Evolutionary conservation across 2,797 vertebrate species (phyloP).

Genomic region (Decapterus maruadsi): DNA sequence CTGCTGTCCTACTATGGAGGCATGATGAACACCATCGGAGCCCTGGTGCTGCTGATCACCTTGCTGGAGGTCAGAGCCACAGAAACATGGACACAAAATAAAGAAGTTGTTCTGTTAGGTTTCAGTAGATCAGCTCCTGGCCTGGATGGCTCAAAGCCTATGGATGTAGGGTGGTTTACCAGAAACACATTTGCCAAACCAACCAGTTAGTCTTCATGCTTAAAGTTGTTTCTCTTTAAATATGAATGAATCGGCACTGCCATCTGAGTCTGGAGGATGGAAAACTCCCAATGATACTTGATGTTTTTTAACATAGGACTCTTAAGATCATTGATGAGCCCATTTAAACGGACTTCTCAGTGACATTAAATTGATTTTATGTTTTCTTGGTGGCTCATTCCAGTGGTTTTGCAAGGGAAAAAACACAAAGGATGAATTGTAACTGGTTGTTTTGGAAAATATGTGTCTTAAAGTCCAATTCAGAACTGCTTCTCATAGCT

Average conservation of each 20-base stretch:
- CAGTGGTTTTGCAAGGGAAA: slow-evolving; percentile 9
- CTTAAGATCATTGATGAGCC: no score
- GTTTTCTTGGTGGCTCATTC: no score
- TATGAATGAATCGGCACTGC: no score
- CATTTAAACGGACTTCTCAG: no score
- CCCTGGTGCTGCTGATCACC: slow-evolving; percentile 88
- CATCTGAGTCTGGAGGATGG: no score
- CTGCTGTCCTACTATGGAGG: slow-evolving; percentile 93
- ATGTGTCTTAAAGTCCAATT: not conserved
- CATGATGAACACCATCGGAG: slow-evolving; percentile 94
- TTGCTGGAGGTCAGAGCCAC: slow-evolving; percentile 90
- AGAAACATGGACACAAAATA: slow-evolving; percentile 5
- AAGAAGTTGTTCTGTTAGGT: not conserved
- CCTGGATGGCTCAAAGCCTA: no score
- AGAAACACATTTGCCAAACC: not conserved
- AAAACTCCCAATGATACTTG: no score
- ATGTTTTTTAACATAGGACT: no score
- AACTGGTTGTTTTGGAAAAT: not conserved
- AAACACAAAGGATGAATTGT: not conserved
- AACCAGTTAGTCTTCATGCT: not conserved
- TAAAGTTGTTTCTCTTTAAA: not conserved
- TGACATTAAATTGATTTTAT: no score
- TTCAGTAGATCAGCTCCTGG: not conserved
- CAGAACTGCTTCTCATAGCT: not conserved
- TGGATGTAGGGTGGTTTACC: not conserved